Conservation (phyloP, 2,888 invertebrate genomes). For the Pollenia amentaria region DNA sequence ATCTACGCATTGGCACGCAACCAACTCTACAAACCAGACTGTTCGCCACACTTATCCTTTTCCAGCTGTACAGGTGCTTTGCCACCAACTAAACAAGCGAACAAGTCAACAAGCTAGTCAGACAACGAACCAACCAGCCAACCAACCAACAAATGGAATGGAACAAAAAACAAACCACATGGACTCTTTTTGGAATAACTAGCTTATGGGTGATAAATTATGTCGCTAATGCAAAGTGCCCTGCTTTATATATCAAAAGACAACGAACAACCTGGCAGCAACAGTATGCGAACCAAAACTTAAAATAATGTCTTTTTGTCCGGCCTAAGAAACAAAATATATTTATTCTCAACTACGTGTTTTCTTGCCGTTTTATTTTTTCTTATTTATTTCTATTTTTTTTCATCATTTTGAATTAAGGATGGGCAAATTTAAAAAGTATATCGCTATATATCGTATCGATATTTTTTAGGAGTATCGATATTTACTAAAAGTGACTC, state of each 20-base stretch:
- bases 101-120: conserved; percentile 3
- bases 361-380: conserved; percentile 71
- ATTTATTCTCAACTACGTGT: conserved; percentile 75
- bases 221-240: conserved; percentile 85
- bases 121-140: neutral
- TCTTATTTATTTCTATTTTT: neutral
- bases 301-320: conserved; percentile 69
- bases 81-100: conserved; percentile 61
- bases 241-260: conserved; percentile 79
- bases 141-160: conserved; percentile 25
- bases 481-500: no score
- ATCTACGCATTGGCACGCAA: conserved; percentile 75
- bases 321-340: conserved; percentile 76
- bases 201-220: conserved; percentile 83
- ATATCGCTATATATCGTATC: no score
- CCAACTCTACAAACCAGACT: conserved; percentile 55
- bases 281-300: conserved; percentile 58
- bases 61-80: conserved; percentile 71
- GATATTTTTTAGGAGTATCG: no score
- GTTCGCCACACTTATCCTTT: conserved; percentile 70
- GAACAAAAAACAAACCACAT: conserved; percentile 39
- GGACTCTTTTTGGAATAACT: conserved; percentile 61
- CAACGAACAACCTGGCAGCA: conserved; percentile 56
- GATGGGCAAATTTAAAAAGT: no score
- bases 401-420: no score